These are phyloP conservation scores for Cenopis cana DNA, from an alignment of 2,888 invertebrate species.

Conservation along the genomic window DNA sequence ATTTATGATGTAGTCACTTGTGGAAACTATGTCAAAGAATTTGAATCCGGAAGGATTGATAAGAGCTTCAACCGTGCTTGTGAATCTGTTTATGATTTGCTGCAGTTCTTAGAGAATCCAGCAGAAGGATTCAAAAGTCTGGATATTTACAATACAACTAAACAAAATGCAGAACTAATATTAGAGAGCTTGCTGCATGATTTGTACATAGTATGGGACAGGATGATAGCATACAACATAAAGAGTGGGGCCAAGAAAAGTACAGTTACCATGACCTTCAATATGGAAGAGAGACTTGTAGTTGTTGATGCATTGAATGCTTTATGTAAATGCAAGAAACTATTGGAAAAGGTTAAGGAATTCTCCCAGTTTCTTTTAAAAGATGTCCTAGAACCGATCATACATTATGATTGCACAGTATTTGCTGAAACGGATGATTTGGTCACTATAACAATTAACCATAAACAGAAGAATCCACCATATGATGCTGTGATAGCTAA, in stretches of 20 bases:
- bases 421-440: constrained; percentile 67
- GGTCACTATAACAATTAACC: constrained; percentile 67
- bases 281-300: constrained; percentile 59
- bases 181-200: constrained; percentile 77
- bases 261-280: constrained; percentile 66
- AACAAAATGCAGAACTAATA: constrained; percentile 72
- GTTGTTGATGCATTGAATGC: constrained; percentile 71
- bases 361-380: constrained; percentile 86
- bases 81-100: constrained; percentile 77
- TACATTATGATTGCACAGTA: constrained; percentile 78
- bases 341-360: constrained; percentile 76
- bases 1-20: constrained; percentile 68
- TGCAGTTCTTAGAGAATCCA: constrained; percentile 74
- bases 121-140: constrained; percentile 80
- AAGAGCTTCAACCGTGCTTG: constrained; percentile 76
- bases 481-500: constrained; percentile 85
- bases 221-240: constrained; percentile 74
- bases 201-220: constrained; percentile 77
- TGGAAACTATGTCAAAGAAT: constrained; percentile 68
- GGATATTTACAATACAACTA: constrained; percentile 80
- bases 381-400: constrained; percentile 84
- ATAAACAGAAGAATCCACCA: constrained; percentile 72
- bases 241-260: constrained; percentile 61
- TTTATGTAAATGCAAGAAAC: constrained; percentile 73
- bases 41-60: constrained; percentile 66